Evolutionary conservation across 2,888 invertebrate species (phyloP), one percentile per base, ranked within the genome.

Genomic region (Apoderus coryli): DNA sequence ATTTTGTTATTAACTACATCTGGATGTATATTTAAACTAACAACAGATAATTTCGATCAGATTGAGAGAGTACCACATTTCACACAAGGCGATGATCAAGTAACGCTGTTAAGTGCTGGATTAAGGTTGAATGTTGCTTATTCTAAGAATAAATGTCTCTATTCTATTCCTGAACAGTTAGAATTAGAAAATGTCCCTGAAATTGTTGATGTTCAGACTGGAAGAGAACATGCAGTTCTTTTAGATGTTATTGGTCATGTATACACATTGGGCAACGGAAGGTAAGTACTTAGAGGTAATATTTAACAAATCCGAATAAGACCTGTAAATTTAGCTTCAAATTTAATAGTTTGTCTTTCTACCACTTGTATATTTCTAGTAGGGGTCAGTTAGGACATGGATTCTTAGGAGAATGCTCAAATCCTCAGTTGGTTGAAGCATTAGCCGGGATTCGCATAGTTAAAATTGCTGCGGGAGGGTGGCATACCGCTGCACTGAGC

Each of bases 331-430:
- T 19, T 19, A 19, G 7, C 6, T 19, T 19, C 6, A 19, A 19
- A 14, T 14, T 11, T 15, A 13, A 27, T 14, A 14, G n/a, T 14
- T 27, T 14, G 15, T 3, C 15, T 27, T 19, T 6, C 5, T 24
- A 24, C 13, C 11, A 11, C 10, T 23, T 29, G 22, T 35, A 22
- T 36, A n/a, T 35, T 47, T 47, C 24, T 27, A 90, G 89, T 49
- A 75, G 86, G 34, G 80, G 90, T 14, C 90, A 92, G 57, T 60
- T 92, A 26, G 92, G 92, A 0, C 77, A 79, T 56, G 77, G 75
- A n/a, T 65, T 65, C 42, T 56, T 81, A 4, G 71, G 71, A 30
- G 64, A 67, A 38, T 60, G 69, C 38, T 67, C 69, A 19, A 50
- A 54, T 28, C 88, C 88, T 0, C 61, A 56, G 33, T 53, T 74